A percentile compares a stretch with the other conserved stretches of the same genome.
phyloP scores from a whole-genome alignment of 2,113 vertebrate species.

The Burhinus bistriatus region DNA sequence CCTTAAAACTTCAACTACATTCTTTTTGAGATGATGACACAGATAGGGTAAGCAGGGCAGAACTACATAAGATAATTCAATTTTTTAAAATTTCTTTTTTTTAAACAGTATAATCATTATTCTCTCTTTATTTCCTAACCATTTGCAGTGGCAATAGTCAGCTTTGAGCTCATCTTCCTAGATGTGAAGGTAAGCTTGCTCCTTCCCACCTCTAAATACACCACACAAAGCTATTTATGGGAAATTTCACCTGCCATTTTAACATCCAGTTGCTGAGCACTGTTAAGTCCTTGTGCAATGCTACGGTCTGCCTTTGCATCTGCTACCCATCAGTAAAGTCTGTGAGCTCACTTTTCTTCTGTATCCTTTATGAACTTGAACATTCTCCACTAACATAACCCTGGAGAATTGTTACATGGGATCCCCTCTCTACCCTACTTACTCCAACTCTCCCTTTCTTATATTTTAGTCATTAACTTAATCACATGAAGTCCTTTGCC shows the following conservation, averaged over 20 bases:
- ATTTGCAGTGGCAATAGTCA: background rate
- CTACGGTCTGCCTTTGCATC: background rate
- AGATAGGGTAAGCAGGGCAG: background rate
- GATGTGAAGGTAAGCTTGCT: background rate
- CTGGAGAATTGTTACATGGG: background rate
- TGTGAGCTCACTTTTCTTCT: background rate
- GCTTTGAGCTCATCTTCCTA: background rate
- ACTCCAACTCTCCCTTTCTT: background rate
- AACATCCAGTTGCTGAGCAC: background rate
- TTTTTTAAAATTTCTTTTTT: background rate
- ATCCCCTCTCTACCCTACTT: background rate
- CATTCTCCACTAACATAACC: background rate
- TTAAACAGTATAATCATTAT: background rate
- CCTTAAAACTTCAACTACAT: background rate
- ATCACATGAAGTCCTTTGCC: background rate
- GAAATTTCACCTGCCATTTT: background rate
- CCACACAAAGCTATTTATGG: background rate
- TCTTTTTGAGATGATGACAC: background rate
- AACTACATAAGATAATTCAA: background rate
- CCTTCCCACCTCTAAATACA: background rate
- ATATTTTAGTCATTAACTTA: background rate
- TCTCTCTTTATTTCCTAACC: background rate
- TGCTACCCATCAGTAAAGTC: background rate
- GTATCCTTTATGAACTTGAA: background rate
- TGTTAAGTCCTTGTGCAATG: background rate